Base-by-base conservation (phyloP, 2,888 invertebrate species). In the Trisateles emortualis region DNA sequence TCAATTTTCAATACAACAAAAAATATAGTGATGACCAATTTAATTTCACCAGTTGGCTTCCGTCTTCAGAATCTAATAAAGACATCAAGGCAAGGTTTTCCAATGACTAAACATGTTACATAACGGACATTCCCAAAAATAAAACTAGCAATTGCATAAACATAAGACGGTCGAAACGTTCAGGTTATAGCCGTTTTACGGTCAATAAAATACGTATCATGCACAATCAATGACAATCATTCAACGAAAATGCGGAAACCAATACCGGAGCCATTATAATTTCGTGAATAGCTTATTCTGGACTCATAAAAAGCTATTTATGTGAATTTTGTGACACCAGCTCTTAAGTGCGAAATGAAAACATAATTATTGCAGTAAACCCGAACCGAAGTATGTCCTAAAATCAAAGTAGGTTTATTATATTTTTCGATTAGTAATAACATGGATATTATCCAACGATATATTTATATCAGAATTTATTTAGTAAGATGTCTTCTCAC, bases 221-320 rank as follows among this genome's bases (percentile, higher is more conserved):
- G 74, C 59, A 73, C 76, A 73, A 78, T 79, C 78, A 78, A 76
- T 76, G 80, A 78, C 76, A 79, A 79, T 78, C 76, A 75, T 74
- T 72, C 69, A 72, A 65, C 63, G 60, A 68, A 70, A 72, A 71
- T 62, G 54, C 69, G 67, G 58, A 57, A 71, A 67, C 57, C 61
- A 63, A 72, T 74, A 68, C 60, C 67, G 49, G 55, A 49, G 46
- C 48, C 61, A 61, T 61, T 69, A 65, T 58, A 59, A 68, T 69
- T 71, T 65, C 29, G 58, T 66, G 49, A 65, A 62, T 60, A 42
- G 52, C 60, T 56, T 42, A 63, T 64, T 56, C 39, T 35, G 49
- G 44, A 52, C 33, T 52, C 50, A 33, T 63, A 53, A 59, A 58
- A 42, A 9, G n/a, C 26, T 41, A 42, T 41, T 54, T 22, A 33